phyloP scores from a whole-genome alignment of 1,140 invertebrate species.

The Bombus superbus region DNA sequence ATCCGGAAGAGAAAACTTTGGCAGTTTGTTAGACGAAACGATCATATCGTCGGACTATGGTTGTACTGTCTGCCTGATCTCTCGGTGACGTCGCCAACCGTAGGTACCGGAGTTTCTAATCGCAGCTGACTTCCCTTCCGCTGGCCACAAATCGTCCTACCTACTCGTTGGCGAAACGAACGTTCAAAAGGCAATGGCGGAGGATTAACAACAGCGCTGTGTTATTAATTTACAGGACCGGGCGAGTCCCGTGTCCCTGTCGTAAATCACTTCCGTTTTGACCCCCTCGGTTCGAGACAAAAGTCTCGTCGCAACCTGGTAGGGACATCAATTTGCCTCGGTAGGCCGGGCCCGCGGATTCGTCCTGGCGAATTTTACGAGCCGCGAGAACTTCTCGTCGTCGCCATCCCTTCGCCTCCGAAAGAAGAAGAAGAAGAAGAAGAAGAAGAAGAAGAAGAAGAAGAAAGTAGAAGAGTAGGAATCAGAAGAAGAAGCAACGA shows the following conservation, averaged over 20 bases:
- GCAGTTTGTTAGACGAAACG: too few species aligned
- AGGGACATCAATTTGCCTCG: slow-evolving; percentile 29
- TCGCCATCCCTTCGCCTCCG: neutral
- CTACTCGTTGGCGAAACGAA: neutral
- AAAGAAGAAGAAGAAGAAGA: neutral
- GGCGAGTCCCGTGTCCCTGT: neutral
- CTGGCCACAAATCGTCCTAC: neutral
- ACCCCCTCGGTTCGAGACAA: neutral
- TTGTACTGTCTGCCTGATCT: neutral
- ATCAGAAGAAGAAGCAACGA: slow-evolving; percentile 9
- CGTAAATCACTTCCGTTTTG: slow-evolving; percentile 22
- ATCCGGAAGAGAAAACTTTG: too few species aligned
- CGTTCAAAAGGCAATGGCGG: neutral
- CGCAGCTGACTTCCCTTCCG: neutral
- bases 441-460: neutral
- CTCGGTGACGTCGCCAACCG: neutral
- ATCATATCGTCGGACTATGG: too few species aligned
- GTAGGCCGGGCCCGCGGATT: slow-evolving; percentile 13
- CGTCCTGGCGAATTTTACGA: slow-evolving; percentile 39
- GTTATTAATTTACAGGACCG: slow-evolving; percentile 19
- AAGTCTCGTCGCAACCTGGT: slow-evolving; percentile 6
- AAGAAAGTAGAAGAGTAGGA: neutral
- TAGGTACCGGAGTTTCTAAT: neutral
- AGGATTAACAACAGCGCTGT: neutral
- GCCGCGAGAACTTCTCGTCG: neutral